Base-by-base conservation (phyloP, 2,797 vertebrate species). In the Enteromius treurensis region DNA sequence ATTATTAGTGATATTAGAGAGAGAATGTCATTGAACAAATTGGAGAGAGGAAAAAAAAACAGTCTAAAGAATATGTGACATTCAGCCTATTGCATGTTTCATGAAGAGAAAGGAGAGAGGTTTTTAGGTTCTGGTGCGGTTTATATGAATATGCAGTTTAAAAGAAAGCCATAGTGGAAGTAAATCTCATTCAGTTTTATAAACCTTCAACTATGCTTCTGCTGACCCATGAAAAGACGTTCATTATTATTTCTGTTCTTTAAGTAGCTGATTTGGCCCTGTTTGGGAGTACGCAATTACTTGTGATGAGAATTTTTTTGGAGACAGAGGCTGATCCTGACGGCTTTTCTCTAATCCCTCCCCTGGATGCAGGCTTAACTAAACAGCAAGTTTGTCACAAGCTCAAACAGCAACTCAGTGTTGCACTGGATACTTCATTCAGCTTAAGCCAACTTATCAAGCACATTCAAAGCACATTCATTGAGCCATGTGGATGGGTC, bases 391-490 rank as follows among this genome's bases (percentile, higher is more conserved):
- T 94, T 94, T 95, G 92, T 92, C 93, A 94, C 92, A 92, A 92
- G 93, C 94, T 94, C 92, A 92, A 92, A 92, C 92, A 93, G 91
- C 90, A 90, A 92, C 93, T 93, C 93, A 92, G 91, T 93, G 93
- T 93, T 95, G 91, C 91, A 92, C 87, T 91, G 93, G 92, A 92
- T 91, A 91, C 92, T 93, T 93, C 92, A 92, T 95, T 95, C 94
- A 94, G 94, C 93, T 94, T 95, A 95, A 95, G 94, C 93, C 94
- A 95, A 95, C 92, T 95, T 95, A 95, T 95, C 95, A 94, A 94
- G 92, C 93, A 91, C 93, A 94, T 94, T 94, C 94, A 95, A 95
- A 95, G 93, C 94, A 92, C 93, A 92, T 95, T 92, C 92, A 94
- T 91, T 94, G 92, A 94, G 94, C 94, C 90, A 90, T 93, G 93